Evolutionary conservation across 1,140 invertebrate species (phyloP).

Genomic region (Lysiphlebus fabarum): DNA sequence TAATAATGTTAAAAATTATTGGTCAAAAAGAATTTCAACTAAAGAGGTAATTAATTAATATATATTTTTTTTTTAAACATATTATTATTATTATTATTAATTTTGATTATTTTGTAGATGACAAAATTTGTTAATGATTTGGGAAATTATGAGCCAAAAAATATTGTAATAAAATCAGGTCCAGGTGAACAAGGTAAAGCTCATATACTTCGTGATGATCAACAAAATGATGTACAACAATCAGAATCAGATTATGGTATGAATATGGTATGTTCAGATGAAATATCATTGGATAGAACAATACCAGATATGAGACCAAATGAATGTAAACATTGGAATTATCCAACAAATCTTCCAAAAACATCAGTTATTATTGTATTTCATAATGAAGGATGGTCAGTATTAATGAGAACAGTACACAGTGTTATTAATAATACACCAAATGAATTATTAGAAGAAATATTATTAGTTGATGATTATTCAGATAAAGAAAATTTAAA

Average conservation of each 20-base stretch:
- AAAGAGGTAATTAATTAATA: constrained; percentile 32
- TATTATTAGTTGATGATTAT: constrained; percentile 97
- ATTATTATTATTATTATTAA: constrained; percentile 6
- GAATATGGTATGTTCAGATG: constrained; percentile 96
- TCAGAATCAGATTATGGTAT: constrained; percentile 90
- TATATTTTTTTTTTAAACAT: constrained; percentile 9
- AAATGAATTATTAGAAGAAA: constrained; percentile 85
- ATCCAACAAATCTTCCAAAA: constrained; percentile 81
- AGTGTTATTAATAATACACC: constrained; percentile 92
- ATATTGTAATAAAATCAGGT: constrained; percentile 61
- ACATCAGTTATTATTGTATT: constrained; percentile 97
- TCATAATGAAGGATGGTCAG: constrained; percentile 97
- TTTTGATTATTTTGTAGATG: constrained; percentile 28
- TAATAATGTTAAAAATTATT: constrained; percentile 39
- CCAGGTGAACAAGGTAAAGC: constrained; percentile 83
- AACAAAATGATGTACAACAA: constrained; percentile 73
- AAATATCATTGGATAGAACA: constrained; percentile 75
- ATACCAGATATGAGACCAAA: constrained; percentile 83
- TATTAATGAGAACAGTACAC: constrained; percentile 93
- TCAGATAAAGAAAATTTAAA: constrained; percentile 95
- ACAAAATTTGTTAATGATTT: constrained; percentile 45
- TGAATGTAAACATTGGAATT: constrained; percentile 96
- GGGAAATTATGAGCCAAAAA: constrained; percentile 69
- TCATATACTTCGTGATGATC: constrained; percentile 68
- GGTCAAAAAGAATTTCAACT: constrained; percentile 33